Evolutionary conservation across 1,140 invertebrate genomes (phyloP), one percentile per base, ranked within the genome.

Genomic region (Camponotus pennsylvanicus): DNA sequence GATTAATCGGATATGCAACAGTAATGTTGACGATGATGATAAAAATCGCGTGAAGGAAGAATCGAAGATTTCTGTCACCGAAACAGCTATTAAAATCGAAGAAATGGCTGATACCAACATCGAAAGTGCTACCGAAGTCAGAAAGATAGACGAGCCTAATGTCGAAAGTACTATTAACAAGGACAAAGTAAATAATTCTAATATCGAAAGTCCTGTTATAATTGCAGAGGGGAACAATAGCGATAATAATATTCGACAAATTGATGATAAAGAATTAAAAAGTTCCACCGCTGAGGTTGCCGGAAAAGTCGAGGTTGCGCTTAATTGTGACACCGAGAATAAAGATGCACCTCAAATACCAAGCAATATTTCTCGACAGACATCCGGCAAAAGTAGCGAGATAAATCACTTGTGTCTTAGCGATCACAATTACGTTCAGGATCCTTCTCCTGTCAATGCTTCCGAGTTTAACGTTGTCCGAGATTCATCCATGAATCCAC

Each of bases 371-470:
- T 52, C 11, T 42, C 4, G 52, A 49, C 2, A 59, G 70, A 66
- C 2, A 11, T 75, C 49, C 49, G 11, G 21, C 1, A 67, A 57
- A 63, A 64, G 13, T 18, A 37, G 18, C 0, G 55, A 80, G 52
- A 18, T 3, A 1, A 59, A 18, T 32, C 52, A 21, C 57, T 61
- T 3, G 27, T 86, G 61, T 64, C 79, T 88, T 49, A 76, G 69
- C 11, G 86, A 87, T 75, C 83, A 89, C 49, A 89, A 86, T 75
- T 21, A 77, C 7, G 77, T 77, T 86, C 77, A 80, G 32, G 32
- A 45, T 32, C 2, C 34, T 32, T 3, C 32, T 49, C 15, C 4
- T 57, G n/a, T 34, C 5, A 57, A 40, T 27, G 27, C 18, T 5
- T 11, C 21, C 8, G 27, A 42, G 76, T 4, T 3, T 7, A 4